Base-by-base conservation (phyloP, 2,888 invertebrate species). In the Buathra laborator region DNA sequence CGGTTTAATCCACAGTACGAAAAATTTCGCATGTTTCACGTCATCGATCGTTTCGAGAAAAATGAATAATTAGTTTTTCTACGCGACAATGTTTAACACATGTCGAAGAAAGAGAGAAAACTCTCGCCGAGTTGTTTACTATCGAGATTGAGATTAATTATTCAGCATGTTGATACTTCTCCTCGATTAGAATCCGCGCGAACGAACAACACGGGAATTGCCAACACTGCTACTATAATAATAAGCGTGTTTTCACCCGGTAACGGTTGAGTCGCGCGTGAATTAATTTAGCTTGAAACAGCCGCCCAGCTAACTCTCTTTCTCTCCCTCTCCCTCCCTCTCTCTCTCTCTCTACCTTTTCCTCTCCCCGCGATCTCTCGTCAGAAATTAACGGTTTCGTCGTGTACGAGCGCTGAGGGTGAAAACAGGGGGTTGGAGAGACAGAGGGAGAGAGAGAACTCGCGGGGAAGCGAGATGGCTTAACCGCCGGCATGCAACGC, bases 1-100 rank as follows among this genome's bases (percentile, higher is more conserved):
- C 24, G 44, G 44, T 44, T 14, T 37, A 9, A 29, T 32, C 29
- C 51, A 29, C 12, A 9, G 7, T 19, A 2, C 2, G 53, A 10
- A 19, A 24, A 6, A 37, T 37, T 14, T 56, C 37, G 46, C 32
- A 53, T 71, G 53, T 43, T 53, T 37, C 37, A 9, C 12, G 56
- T 14, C 53, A 53, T 71, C 48, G 66, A 67, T 79, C 76, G 71
- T 67, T 82, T 72, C 66, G 82, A 74, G 75, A 83, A 83, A 85
- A 71, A 82, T 66, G 64, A 83, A 79, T 76, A 14, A 32, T n/a
- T 5, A 7, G 2, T 12, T 32, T 62, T 62, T 14, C 62, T 7
- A 7, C 37, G 7, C 62, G 32, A 19, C 24, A 7, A 9, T 37
- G 2, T 37, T 37, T 37, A 10, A 48, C n/a, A 14, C 48, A 59